Percentiles rank a stretch among this genome's conserved stretches.
phyloP scores from a whole-genome alignment of 2,888 invertebrate genomes.

The Choreutis nemorana region DNA sequence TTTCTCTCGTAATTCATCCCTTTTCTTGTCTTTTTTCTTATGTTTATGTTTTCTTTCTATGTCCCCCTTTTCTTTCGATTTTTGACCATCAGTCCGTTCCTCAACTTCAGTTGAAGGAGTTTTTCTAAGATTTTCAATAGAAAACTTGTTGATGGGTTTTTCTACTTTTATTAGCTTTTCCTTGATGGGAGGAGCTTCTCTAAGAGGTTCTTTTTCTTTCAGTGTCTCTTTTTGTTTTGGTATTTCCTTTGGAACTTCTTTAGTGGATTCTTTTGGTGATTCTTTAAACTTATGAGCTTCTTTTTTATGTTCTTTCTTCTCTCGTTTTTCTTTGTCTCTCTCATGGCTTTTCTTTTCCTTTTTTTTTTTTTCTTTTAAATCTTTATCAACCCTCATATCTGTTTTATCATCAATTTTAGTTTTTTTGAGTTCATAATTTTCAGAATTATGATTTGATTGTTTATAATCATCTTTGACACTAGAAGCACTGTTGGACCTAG shows the following conservation, averaged over 20 bases:
- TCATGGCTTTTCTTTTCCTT: constrained; percentile 72
- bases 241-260: constrained; percentile 33
- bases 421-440: constrained; percentile 38
- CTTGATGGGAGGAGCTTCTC: constrained; percentile 33
- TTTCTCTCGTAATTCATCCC: constrained; percentile 69
- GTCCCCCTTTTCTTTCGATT: constrained; percentile 59
- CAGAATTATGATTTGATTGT: constrained; percentile 31
- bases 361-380: constrained; percentile 63
- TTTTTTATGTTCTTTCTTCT: constrained; percentile 66
- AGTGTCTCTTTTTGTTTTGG: constrained; percentile 34
- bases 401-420: constrained; percentile 55
- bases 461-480: constrained; percentile 55
- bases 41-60: constrained; percentile 67
- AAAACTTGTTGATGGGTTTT: constrained; percentile 51
- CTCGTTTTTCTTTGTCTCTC: constrained; percentile 68
- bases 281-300: constrained; percentile 59
- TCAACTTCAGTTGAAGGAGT: constrained; percentile 46
- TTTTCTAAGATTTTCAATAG: constrained; percentile 55
- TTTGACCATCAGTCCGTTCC: constrained; percentile 38
- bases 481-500: constrained; percentile 46
- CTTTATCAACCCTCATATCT: constrained; percentile 59
- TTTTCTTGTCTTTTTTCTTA: constrained; percentile 73
- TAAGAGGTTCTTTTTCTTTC: constrained; percentile 39
- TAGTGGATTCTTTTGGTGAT: constrained; percentile 41
- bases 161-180: constrained; percentile 46